A percentile compares a stretch with the other conserved stretches of the same genome.
These are phyloP conservation scores for Yponomeuta malinellus DNA, from an alignment of 2,888 invertebrate genomes.

Conservation along the genomic window DNA sequence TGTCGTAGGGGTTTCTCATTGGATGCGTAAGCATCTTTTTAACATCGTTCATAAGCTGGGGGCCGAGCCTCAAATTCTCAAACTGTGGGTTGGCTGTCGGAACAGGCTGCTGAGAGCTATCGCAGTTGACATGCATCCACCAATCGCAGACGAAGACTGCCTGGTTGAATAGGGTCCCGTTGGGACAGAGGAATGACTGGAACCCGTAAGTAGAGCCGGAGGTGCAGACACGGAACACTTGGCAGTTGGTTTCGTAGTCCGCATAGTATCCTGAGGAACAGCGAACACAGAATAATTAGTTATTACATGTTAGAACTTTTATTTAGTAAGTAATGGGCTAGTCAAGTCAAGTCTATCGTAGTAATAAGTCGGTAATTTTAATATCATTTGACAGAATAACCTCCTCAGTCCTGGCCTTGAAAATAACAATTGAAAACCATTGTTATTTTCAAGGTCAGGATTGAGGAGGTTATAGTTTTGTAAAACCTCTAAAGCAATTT, in stretches of 20 bases:
- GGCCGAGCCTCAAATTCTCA: slow-evolving; percentile 63
- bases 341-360: too few relatives aligned
- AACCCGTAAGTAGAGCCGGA: slow-evolving; percentile 70
- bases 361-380: too few relatives aligned
- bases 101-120: slow-evolving; percentile 53
- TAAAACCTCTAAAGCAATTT: too few relatives aligned
- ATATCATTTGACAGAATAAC: too few relatives aligned
- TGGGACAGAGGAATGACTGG: slow-evolving; percentile 80
- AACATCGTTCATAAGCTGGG: slow-evolving; percentile 74
- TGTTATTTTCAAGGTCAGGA: too few relatives aligned
- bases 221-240: slow-evolving; percentile 80
- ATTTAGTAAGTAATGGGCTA: too few relatives aligned
- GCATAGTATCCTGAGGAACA: slow-evolving; percentile 77
- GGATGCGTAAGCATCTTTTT: slow-evolving; percentile 75
- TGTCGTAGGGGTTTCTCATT: slow-evolving; percentile 60
- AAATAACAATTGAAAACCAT: too few relatives aligned
- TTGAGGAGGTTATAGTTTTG: too few relatives aligned
- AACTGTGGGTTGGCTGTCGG: slow-evolving; percentile 61
- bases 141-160: slow-evolving; percentile 80
- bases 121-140: slow-evolving; percentile 81
- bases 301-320: too few relatives aligned
- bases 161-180: slow-evolving; percentile 81
- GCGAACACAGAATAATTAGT: slow-evolving; percentile 17
- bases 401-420: too few relatives aligned
- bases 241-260: slow-evolving; percentile 79